phyloP scores from a whole-genome alignment of 1,140 invertebrate genomes.

The Euglossa dilemma region DNA sequence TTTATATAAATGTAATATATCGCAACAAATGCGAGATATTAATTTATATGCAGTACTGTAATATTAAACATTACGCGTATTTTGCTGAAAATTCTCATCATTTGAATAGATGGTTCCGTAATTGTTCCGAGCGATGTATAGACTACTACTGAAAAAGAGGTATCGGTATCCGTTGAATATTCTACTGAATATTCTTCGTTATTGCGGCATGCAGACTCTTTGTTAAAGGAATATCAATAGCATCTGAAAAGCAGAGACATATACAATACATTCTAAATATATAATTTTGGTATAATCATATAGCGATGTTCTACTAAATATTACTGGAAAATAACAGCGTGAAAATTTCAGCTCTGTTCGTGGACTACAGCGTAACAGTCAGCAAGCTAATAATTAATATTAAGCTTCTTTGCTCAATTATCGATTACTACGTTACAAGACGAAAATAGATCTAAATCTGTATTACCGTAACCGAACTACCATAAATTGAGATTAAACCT shows the following conservation, averaged over 20 bases:
- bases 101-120: not conserved
- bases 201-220: not conserved
- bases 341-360: not conserved
- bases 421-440: not conserved
- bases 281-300: not conserved
- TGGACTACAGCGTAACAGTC: not conserved
- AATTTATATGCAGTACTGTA: not conserved
- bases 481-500: conserved; percentile 11
- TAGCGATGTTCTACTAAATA: not conserved
- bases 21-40: not conserved
- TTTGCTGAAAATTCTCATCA: not conserved
- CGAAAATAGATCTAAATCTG: not conserved
- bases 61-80: not conserved
- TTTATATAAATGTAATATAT: too few species aligned
- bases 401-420: not conserved
- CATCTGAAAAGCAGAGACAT: not conserved
- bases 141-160: not conserved
- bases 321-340: not conserved
- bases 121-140: not conserved
- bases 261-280: not conserved
- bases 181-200: not conserved
- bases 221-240: conserved; percentile 6
- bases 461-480: not conserved
- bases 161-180: not conserved
- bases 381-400: conserved; percentile 6